Percentiles rank a stretch among this genome's conserved stretches.
phyloP scores from a whole-genome alignment of 2,888 invertebrate genomes.

The Eudemis profundana region DNA sequence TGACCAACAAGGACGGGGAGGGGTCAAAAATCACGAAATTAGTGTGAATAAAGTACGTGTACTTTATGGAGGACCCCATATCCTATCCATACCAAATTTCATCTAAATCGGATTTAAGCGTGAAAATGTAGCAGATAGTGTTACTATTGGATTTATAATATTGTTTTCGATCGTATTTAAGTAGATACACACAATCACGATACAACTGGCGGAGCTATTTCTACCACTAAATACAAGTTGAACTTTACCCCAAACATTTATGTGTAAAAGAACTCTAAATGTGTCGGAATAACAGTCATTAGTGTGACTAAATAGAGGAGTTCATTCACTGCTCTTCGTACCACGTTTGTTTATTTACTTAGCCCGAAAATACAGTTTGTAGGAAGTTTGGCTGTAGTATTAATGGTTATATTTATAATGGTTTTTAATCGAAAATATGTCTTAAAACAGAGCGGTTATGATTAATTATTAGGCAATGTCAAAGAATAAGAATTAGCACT shows the following conservation, averaged over 20 bases:
- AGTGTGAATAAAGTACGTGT: too few species aligned
- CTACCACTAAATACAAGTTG: not conserved
- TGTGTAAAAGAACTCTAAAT: not conserved
- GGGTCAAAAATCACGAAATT: too few species aligned
- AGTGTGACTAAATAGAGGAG: not conserved
- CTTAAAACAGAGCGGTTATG: not conserved
- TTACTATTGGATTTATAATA: too few species aligned
- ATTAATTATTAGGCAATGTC: slow-evolving; percentile 2
- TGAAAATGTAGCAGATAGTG: too few species aligned
- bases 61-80: too few species aligned
- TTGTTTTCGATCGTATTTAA: too few species aligned
- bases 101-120: too few species aligned
- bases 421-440: not conserved
- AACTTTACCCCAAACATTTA: not conserved
- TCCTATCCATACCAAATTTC: too few species aligned
- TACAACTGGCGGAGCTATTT: not conserved
- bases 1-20: too few species aligned
- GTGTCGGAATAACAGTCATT: slow-evolving; percentile 2
- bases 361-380: slow-evolving; percentile 6
- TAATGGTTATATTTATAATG: too few species aligned
- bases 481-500: too few species aligned
- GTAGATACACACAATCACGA: too few species aligned
- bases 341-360: slow-evolving; percentile 18
- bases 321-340: slow-evolving; percentile 8
- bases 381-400: not conserved